phyloP scores from a whole-genome alignment of 2,797 vertebrate genomes.

The Sebastiscus tertius region DNA sequence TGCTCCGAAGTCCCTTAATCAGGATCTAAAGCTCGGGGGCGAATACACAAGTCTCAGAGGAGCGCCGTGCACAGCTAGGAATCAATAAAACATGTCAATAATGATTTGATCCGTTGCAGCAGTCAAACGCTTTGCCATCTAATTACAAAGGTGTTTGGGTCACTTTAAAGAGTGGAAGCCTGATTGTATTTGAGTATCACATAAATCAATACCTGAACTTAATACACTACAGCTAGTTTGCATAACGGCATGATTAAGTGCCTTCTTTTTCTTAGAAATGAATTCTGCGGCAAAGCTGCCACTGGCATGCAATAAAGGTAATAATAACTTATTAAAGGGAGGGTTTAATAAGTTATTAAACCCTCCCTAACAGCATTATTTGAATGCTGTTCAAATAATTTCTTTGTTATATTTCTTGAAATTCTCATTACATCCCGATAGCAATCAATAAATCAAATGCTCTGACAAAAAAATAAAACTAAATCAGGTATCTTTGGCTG shows the following conservation, averaged over 20 bases:
- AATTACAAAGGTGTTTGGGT: conserved; percentile 75
- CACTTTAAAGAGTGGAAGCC: conserved; percentile 53
- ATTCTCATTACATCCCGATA: too few species aligned
- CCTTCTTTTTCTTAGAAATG: not conserved
- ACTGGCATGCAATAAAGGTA: too few species aligned
- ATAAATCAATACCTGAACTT: conserved; percentile 61
- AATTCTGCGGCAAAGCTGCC: not conserved
- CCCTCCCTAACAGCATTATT: too few species aligned
- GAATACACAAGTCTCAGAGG: conserved; percentile 36
- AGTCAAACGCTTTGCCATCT: conserved; percentile 66
- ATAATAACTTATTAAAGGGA: too few species aligned
- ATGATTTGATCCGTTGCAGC: conserved; percentile 62
- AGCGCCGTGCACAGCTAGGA: conserved; percentile 23
- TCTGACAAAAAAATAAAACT: too few species aligned
- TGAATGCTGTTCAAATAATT: too few species aligned
- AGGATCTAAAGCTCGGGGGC: conserved; percentile 49
- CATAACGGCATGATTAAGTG: conserved; percentile 14
- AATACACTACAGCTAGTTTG: conserved; percentile 38
- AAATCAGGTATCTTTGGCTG: too few species aligned
- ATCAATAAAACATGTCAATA: conserved; percentile 75
- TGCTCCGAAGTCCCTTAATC: conserved; percentile 42
- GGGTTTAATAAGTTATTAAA: too few species aligned
- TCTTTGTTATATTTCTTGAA: too few species aligned
- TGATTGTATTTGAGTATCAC: conserved; percentile 53
- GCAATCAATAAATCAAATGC: too few species aligned